Percentiles rank a stretch among this genome's conserved stretches.
Evolutionary conservation across 2,888 invertebrate genomes (phyloP).

Genomic region (Torymus tubicola): DNA sequence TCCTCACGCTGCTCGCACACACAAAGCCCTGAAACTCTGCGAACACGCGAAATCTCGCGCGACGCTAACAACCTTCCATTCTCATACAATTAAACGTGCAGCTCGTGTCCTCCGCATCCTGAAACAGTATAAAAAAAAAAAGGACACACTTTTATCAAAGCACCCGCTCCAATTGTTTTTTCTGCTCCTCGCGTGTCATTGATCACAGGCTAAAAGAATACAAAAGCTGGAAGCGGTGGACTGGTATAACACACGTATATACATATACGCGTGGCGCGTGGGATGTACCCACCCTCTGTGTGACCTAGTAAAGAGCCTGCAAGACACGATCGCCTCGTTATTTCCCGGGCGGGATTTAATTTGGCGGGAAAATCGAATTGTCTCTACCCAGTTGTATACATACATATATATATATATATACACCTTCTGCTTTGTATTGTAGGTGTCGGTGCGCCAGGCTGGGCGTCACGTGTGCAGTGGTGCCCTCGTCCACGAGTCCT

Average conservation of each 20-base stretch:
- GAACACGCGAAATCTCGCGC: too few species aligned
- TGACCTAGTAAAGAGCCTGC: constrained; percentile 35
- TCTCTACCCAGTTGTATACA: neutral
- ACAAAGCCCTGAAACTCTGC: too few species aligned
- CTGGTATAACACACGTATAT: neutral
- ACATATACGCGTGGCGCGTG: neutral
- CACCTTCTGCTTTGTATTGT: neutral
- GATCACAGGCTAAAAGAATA: constrained; percentile 7
- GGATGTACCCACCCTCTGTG: neutral
- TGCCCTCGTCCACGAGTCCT: constrained; percentile 66
- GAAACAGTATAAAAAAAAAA: too few species aligned
- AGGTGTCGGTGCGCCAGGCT: constrained; percentile 65
- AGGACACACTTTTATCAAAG: too few species aligned
- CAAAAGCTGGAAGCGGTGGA: neutral
- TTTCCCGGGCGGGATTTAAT: constrained; percentile 53
- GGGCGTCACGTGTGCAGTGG: constrained; percentile 67
- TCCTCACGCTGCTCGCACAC: too few species aligned
- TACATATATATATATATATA: neutral
- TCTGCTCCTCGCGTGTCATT: neutral
- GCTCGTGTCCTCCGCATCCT: too few species aligned
- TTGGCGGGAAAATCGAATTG: constrained; percentile 55
- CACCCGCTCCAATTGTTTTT: too few species aligned
- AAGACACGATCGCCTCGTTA: constrained; percentile 56
- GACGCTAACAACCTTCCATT: too few species aligned
- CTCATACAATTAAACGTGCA: too few species aligned